Percentiles rank a stretch among this genome's conserved stretches.
Conservation (phyloP, 2,113 vertebrate species). For the Erpornis zantholeuca region DNA sequence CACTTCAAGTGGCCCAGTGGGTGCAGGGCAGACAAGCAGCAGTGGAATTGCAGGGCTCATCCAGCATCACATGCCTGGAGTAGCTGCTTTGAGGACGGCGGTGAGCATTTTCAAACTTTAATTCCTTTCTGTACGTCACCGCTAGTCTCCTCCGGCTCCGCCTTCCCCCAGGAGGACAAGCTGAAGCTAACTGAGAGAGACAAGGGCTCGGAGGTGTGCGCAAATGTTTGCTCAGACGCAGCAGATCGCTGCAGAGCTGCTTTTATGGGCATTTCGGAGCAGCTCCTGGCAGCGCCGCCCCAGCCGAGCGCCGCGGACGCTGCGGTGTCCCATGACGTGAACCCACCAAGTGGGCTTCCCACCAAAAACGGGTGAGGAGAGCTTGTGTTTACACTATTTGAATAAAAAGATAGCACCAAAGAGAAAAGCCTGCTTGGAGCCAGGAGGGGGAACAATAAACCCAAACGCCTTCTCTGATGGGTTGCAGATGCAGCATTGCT, state of each 20-base stretch:
- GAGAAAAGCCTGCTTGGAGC: neutral
- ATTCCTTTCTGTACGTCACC: slow-evolving; percentile 8
- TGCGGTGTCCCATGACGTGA: neutral
- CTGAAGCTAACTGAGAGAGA: slow-evolving; percentile 52
- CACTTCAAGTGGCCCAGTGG: neutral
- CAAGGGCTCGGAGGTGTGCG: slow-evolving; percentile 10
- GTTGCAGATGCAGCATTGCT: neutral
- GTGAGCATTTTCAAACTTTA: slow-evolving; percentile 18
- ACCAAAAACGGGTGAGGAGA: neutral
- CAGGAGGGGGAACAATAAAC: neutral
- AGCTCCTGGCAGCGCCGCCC: neutral
- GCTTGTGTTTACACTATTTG: neutral
- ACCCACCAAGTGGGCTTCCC: neutral
- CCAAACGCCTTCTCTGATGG: neutral
- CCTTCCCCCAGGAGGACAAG: slow-evolving; percentile 4
- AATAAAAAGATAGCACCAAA: neutral
- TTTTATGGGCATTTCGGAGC: slow-evolving; percentile 55
- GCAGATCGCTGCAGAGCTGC: neutral
- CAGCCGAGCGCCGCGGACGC: fast-evolving
- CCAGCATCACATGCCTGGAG: neutral
- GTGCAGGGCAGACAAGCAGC: neutral
- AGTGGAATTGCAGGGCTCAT: neutral
- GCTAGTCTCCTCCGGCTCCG: neutral
- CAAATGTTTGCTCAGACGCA: neutral
- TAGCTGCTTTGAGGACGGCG: neutral